Evolutionary conservation across 2,797 vertebrate species (phyloP).

Genomic region (Bradypodion ventrale): DNA sequence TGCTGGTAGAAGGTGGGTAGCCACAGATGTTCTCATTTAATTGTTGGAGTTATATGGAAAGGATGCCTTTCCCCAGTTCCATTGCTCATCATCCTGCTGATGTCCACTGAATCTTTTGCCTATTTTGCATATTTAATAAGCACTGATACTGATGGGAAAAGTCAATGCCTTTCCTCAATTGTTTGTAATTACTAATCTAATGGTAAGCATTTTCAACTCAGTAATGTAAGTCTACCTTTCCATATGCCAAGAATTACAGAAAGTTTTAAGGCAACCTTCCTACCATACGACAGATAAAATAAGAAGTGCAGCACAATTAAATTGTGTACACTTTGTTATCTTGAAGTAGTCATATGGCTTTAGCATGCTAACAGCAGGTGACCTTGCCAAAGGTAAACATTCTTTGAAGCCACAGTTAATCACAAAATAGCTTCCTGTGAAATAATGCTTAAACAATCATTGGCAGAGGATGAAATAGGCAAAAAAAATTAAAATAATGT

Average conservation of each 20-base stretch:
- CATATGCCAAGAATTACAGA: slow-evolving; percentile 22
- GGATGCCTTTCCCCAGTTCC: background rate
- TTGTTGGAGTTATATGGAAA: background rate
- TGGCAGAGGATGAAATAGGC: slow-evolving; percentile 72
- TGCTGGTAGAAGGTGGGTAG: background rate
- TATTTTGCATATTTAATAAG: background rate
- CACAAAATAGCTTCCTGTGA: slow-evolving; percentile 62
- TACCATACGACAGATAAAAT: background rate
- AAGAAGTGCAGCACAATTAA: slow-evolving; percentile 33
- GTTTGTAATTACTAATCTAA: slow-evolving; percentile 12
- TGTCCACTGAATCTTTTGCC: background rate
- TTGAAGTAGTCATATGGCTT: slow-evolving; percentile 31
- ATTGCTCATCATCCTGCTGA: background rate
- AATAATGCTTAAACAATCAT: slow-evolving; percentile 66
- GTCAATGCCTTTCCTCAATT: background rate
- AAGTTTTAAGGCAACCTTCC: background rate
- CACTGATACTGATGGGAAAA: background rate
- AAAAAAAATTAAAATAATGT: slow-evolving; percentile 49
- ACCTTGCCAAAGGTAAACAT: slow-evolving; percentile 57
- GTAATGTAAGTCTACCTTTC: background rate
- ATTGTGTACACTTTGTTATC: slow-evolving; percentile 37
- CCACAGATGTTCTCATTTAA: background rate
- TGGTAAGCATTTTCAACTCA: background rate
- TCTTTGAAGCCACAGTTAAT: slow-evolving; percentile 66
- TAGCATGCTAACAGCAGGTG: slow-evolving; percentile 34